Evolutionary conservation across 2,888 invertebrate genomes (phyloP), one percentile per base, ranked within the genome.

Genomic region (Serripes groenlandicus): DNA sequence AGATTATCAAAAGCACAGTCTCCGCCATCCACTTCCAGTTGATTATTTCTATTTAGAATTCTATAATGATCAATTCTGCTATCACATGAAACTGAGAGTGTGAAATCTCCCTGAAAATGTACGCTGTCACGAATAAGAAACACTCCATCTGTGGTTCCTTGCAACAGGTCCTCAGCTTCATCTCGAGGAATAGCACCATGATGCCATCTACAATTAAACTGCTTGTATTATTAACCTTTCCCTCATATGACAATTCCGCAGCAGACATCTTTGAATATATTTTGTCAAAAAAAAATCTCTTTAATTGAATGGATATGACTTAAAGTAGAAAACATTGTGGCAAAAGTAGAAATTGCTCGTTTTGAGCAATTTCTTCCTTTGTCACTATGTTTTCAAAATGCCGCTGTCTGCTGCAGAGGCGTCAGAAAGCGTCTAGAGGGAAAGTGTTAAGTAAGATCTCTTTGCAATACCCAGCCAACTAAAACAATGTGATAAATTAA

Each of bases 61-160:
- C 98, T 96, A 95, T 99, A 99, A 95, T 99, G 99, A 95, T 99
- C 99, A 71, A 99, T 98, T 94, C 98, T 97, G 35, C 84, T 88
- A 77, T 97, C 97, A 93, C 98, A 97, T 75, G 89, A 90, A 75
- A 99, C 98, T 95, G 99, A 99, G 60, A 99, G 96, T 81, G 99
- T 99, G 95, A 98, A 99, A 96, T 99, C 99, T 58, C 99, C 99
- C 34, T 99, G 99, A 95, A 98, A 99, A 96, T 99, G 99, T 78
- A 99, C 99, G 90, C 99, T 99, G 95, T 99, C 99, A 89, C 99
- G 96, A 87, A 99, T 98, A 89, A 99, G 96, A 96, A 99, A 99
- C 87, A 99, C 96, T 75, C 99, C 99, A 95, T 93, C 92, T 54
- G 89, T 88, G 21, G 82, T 75, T 52, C 82, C 83, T 62, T 86